A percentile compares a stretch with the other conserved stretches of the same genome.
These are phyloP conservation scores for Styela plicata DNA, from an alignment of 23 tunicate genomes.

Conservation along the genomic window DNA sequence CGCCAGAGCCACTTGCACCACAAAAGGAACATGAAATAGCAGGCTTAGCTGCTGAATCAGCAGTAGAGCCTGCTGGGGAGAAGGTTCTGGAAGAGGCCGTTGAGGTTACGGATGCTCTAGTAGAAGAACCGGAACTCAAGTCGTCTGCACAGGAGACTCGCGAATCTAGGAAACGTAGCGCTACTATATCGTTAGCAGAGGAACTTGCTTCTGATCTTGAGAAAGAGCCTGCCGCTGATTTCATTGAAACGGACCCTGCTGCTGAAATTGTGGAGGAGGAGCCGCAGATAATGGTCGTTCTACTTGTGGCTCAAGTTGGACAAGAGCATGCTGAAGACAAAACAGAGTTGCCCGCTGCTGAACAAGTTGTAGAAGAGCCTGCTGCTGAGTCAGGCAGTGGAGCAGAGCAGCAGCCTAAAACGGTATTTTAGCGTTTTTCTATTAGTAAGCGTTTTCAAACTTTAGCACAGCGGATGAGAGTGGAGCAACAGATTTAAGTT, in stretches of 20 bases:
- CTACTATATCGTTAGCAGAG: no score
- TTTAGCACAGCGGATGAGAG: no score
- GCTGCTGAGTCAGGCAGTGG: neutral
- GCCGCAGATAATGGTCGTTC: neutral
- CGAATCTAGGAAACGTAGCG: neutral
- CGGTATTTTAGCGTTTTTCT: no score
- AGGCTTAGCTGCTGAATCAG: no score
- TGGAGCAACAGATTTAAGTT: no score
- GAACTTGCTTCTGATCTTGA: neutral
- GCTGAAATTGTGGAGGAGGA: neutral
- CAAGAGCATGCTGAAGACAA: constrained; percentile 8
- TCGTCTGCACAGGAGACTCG: no score
- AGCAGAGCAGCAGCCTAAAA: no score
- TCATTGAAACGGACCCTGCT: neutral
- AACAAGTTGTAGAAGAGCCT: neutral
- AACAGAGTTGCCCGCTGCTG: neutral
- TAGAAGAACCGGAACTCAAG: neutral
- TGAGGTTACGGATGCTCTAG: neutral
- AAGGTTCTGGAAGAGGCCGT: no score
- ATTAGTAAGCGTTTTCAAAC: no score
- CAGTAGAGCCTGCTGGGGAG: no score
- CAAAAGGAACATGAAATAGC: no score
- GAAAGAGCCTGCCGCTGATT: constrained; percentile 15
- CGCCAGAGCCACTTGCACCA: constrained; percentile 15
- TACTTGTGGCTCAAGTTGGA: no score